Conservation (phyloP, 2,888 invertebrate species). For the Metacarcinus magister region DNA sequence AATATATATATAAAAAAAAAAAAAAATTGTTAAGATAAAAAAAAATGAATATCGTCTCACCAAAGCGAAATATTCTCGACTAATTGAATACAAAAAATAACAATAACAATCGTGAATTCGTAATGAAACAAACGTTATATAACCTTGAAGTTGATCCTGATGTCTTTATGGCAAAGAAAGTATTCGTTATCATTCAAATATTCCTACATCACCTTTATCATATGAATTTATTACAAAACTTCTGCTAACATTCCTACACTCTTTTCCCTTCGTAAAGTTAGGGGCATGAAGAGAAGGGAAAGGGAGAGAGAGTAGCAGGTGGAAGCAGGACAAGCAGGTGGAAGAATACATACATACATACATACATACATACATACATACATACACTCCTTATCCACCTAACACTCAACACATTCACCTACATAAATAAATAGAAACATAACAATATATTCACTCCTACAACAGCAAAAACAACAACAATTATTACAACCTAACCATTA, state of each 20-base stretch:
- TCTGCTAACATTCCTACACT: background rate
- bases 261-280: too few species aligned
- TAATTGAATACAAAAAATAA: background rate
- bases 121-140: background rate
- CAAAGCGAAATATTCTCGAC: too few species aligned
- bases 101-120: background rate
- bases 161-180: background rate
- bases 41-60: too few species aligned
- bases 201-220: background rate
- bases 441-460: background rate
- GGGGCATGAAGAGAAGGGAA: too few species aligned
- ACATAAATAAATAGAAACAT: background rate
- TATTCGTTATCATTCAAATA: too few species aligned
- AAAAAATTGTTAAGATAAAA: too few species aligned
- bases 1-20: too few species aligned
- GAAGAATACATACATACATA: background rate
- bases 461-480: background rate
- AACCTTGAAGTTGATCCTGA: background rate
- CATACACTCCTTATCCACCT: background rate
- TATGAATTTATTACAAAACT: background rate
- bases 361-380: background rate
- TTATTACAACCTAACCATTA: too few species aligned
- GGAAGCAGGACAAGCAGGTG: background rate
- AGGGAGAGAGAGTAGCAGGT: background rate
- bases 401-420: background rate